Percentiles rank a stretch among this genome's conserved stretches.
Conservation (phyloP, 2,113 vertebrate genomes). For the Vombatus ursinus region DNA sequence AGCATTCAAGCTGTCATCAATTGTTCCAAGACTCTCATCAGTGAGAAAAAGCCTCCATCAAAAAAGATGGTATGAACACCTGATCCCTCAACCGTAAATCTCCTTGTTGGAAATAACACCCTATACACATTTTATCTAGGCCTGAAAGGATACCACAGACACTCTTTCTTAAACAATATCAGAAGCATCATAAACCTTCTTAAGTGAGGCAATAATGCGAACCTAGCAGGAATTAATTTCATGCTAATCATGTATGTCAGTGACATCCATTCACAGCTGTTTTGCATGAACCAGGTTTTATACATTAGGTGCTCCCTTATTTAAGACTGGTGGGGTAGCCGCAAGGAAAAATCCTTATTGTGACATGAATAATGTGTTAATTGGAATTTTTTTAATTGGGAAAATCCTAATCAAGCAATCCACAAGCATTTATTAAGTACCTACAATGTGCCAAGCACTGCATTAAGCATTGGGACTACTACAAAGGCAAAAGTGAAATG, state of each 20-base stretch:
- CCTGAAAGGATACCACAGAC: conserved; percentile 64
- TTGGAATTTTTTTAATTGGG: conserved; percentile 80
- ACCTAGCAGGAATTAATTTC: conserved; percentile 81
- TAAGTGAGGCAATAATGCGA: conserved; percentile 58
- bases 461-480: background rate
- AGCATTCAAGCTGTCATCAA: conserved; percentile 45
- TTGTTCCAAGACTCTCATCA: conserved; percentile 19
- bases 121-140: conserved; percentile 61
- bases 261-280: conserved; percentile 77
- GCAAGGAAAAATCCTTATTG: conserved; percentile 76
- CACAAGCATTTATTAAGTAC: background rate
- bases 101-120: conserved; percentile 25
- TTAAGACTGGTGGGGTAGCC: conserved; percentile 76
- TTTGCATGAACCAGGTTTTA: conserved; percentile 77
- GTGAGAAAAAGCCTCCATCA: background rate
- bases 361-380: conserved; percentile 76
- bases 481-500: accelerated
- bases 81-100: conserved; percentile 17
- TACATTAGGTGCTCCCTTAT: conserved; percentile 79
- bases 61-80: conserved; percentile 39
- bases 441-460: accelerated
- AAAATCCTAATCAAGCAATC: background rate
- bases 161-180: conserved; percentile 65
- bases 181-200: conserved; percentile 74
- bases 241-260: conserved; percentile 81